A percentile compares a stretch with the other conserved stretches of the same genome.
Evolutionary conservation across 2,113 vertebrate species (phyloP).

Genomic region (Apteryx owenii): DNA sequence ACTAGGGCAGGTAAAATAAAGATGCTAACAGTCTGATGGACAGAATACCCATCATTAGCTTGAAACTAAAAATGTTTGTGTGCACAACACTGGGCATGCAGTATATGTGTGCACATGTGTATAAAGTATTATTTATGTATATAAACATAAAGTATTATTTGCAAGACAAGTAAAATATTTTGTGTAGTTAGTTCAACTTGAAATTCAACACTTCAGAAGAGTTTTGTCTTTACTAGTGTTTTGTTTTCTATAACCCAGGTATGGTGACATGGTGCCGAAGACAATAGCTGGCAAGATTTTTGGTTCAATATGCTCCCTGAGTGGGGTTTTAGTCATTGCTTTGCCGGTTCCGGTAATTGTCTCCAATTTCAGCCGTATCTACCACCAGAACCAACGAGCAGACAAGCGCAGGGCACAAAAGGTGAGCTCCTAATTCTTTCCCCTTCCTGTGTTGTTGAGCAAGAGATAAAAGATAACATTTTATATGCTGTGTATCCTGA

Average conservation of each 20-base stretch:
- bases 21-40: not conserved
- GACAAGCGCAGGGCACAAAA: slow-evolving; percentile 96
- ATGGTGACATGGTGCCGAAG: slow-evolving; percentile 98
- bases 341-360: slow-evolving; percentile 97
- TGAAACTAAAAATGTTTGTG: not conserved
- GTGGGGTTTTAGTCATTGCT: slow-evolving; percentile 95
- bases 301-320: slow-evolving; percentile 94
- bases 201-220: not conserved
- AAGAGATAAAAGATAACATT: not conserved
- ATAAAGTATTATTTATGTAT: not conserved
- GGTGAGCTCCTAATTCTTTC: slow-evolving; percentile 73
- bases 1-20: not conserved
- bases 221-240: not conserved
- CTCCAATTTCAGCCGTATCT: slow-evolving; percentile 98
- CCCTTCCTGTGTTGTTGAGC: not conserved
- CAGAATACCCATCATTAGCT: not conserved
- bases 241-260: slow-evolving; percentile 77
- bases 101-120: not conserved
- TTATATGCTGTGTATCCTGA: not conserved
- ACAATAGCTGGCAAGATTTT: slow-evolving; percentile 97
- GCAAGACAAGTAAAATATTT: not conserved
- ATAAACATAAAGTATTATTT: not conserved
- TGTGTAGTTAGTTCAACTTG: not conserved
- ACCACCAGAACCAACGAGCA: slow-evolving; percentile 96
- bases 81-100: not conserved